phyloP scores from a whole-genome alignment of 2,797 vertebrate genomes.

The Nannoperca australis region DNA sequence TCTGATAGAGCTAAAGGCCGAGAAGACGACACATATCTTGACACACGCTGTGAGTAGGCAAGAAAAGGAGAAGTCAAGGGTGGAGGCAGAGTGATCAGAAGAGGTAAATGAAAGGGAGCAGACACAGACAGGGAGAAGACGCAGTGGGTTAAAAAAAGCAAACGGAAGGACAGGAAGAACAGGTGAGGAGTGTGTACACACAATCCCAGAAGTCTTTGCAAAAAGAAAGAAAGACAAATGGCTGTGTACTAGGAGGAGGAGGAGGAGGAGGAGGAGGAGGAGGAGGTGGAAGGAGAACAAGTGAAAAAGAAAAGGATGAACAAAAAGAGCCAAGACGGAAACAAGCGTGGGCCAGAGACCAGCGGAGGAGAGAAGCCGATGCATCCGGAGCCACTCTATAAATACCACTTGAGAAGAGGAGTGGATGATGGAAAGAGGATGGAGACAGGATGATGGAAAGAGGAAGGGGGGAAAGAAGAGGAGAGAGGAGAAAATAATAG shows the following conservation, averaged over 20 bases:
- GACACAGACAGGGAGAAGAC: constrained; percentile 23
- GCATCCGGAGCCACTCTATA: constrained; percentile 78
- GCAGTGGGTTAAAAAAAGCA: constrained; percentile 3
- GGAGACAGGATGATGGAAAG: constrained; percentile 65
- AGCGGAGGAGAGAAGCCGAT: constrained; percentile 63
- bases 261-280: constrained; percentile 30
- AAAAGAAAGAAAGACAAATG: constrained; percentile 49
- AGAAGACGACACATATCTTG: constrained; percentile 46
- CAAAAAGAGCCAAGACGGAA: constrained; percentile 68
- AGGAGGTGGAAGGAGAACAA: constrained; percentile 36
- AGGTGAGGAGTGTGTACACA: constrained; percentile 21
- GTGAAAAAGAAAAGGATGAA: constrained; percentile 60
- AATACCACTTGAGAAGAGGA: constrained; percentile 74
- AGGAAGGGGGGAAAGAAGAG: constrained; percentile 28
- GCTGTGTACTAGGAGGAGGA: constrained; percentile 38
- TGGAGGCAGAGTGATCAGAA: constrained; percentile 30
- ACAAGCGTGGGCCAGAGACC: constrained; percentile 73
- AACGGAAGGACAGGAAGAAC: constrained; percentile 28
- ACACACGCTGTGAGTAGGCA: constrained; percentile 39
- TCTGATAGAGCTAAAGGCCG: constrained; percentile 29
- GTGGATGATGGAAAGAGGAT: constrained; percentile 66
- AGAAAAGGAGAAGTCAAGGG: constrained; percentile 23
- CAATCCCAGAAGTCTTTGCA: constrained; percentile 36
- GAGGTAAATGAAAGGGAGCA: constrained; percentile 45
- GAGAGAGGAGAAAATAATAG: constrained; percentile 20